phyloP scores from a whole-genome alignment of 2,797 vertebrate genomes.

The Melanogrammus aeglefinus region DNA sequence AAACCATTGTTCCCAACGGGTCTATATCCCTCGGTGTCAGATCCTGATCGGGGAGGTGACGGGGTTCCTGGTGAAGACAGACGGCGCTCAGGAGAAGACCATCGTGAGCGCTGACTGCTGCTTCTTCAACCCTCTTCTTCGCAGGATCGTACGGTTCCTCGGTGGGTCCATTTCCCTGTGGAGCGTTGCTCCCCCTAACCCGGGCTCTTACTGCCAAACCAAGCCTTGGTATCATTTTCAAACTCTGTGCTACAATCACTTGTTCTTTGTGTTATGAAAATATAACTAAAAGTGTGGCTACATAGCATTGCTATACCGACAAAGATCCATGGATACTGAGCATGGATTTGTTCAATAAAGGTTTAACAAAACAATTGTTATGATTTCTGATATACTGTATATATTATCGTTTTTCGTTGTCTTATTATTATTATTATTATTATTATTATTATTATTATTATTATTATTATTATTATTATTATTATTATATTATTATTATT shows the following conservation, averaged over 20 bases:
- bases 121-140: slow-evolving; percentile 86
- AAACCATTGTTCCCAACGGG: not conserved
- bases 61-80: slow-evolving; percentile 80
- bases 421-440: too few species aligned
- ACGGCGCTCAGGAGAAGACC: slow-evolving; percentile 79
- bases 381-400: too few species aligned
- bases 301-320: not conserved
- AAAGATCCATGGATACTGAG: not conserved
- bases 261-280: not conserved
- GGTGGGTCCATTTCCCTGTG: slow-evolving; percentile 69
- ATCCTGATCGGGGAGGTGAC: slow-evolving; percentile 86
- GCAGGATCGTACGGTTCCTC: slow-evolving; percentile 86
- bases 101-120: slow-evolving; percentile 89
- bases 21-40: slow-evolving; percentile 56
- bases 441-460: too few species aligned
- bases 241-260: too few species aligned
- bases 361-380: not conserved
- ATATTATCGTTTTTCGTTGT: too few species aligned
- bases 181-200: too few species aligned
- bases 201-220: slow-evolving; percentile 14
- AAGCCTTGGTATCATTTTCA: too few species aligned
- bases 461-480: too few species aligned
- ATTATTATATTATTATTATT: too few species aligned
- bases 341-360: not conserved
- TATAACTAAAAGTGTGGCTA: not conserved